Base-by-base conservation (phyloP, 2,797 vertebrate genomes). In the Rhinatrema bivittatum region DNA sequence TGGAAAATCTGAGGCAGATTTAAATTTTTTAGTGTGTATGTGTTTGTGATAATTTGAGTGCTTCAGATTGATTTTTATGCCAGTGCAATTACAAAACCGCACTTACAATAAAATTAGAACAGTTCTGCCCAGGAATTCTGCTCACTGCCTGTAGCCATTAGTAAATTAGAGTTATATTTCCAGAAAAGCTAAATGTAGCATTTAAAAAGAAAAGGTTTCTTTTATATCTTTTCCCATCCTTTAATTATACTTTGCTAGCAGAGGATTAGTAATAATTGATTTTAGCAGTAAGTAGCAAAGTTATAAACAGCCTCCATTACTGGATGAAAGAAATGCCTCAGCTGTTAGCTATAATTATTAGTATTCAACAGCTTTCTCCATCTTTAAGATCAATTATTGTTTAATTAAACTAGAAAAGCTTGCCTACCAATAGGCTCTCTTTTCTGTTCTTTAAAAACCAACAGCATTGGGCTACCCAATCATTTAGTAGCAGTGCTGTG, bases 351-450 rank as follows among this genome's bases (percentile, higher is more conserved):
- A 71, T 78, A 73, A 79, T 75, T 82, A 76, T 79, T 81, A 69
- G 66, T 52, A 73, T 74, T 61, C 66, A 39, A 67, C 70, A 60
- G 50, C 41, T 31, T 58, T 68, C 58, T 32, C 54, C 57, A 65
- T 56, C 58, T 61, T 51, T 21, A 31, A 74, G 57, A 73, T 55
- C 49, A 50, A 64, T 69, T 72, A 78, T 64, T 62, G 56, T 66
- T 72, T 84, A 79, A 79, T 77, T 78, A 80, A 82, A 76, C 40
- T 53, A 54, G 44, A 63, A 79, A 76, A 72, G 60, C 74, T 61
- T 41, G 51, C 44, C 54, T 72, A 61, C 59, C 72, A 58, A 62
- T 68, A 50, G 72, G n/a, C n/a, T n/a, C n/a, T n/a, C n/a, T 17
- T 65, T 49, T 56, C 58, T 56, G 36, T 65, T 60, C 20, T 46